phyloP scores from a whole-genome alignment of 2,113 vertebrate genomes.

The Mobula hypostoma region DNA sequence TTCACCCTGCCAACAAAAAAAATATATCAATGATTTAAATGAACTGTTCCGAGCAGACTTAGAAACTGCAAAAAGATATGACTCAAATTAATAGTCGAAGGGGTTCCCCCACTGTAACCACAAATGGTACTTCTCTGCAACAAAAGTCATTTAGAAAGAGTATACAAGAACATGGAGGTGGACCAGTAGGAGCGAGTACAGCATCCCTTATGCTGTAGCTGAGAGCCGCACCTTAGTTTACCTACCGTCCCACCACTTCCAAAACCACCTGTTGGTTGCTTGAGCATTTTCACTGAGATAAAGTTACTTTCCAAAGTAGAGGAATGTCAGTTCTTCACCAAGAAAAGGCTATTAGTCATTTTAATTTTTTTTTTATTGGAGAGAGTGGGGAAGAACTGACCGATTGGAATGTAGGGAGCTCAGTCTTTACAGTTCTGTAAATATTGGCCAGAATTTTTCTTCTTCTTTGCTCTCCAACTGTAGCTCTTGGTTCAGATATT shows the following conservation, averaged over 20 bases:
- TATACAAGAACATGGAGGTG: background rate
- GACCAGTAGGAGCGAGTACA: background rate
- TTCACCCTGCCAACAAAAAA: background rate
- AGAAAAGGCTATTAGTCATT: background rate
- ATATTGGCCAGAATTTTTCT: background rate
- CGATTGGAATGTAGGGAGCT: background rate
- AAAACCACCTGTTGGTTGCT: background rate
- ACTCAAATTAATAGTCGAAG: conserved; percentile 1
- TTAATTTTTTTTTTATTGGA: background rate
- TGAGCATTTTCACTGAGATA: background rate
- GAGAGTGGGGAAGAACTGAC: background rate
- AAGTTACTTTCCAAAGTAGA: background rate
- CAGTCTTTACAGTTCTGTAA: background rate
- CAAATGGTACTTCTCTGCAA: background rate
- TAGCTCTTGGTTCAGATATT: background rate
- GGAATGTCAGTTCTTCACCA: background rate
- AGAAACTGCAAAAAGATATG: background rate
- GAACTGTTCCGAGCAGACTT: background rate
- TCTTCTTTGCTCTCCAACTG: background rate
- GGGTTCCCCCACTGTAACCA: background rate
- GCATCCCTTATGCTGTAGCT: background rate
- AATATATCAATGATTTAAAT: background rate
- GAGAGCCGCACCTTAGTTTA: background rate
- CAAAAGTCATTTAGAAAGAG: background rate
- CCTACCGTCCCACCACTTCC: background rate